Evolutionary conservation across 92 coral and sea anemone species (phyloP).

Genomic region (Montipora capitata): DNA sequence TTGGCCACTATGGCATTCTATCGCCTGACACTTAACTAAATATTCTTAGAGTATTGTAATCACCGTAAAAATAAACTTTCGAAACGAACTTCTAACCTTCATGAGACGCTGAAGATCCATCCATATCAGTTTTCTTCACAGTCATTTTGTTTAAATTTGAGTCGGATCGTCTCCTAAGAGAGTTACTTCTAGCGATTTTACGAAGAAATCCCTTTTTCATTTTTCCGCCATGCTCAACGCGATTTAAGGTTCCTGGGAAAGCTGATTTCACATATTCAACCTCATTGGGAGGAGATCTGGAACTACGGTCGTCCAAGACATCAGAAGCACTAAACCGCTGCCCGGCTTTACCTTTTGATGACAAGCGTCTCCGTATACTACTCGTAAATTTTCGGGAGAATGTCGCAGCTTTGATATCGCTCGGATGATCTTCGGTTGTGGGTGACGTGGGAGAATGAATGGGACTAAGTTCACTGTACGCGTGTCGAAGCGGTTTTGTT

Average conservation of each 20-base stretch:
- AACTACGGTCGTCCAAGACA: slow-evolving; percentile 75
- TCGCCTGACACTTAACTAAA: too few species aligned
- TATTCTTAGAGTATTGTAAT: too few species aligned
- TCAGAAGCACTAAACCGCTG: slow-evolving; percentile 91
- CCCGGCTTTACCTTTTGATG: slow-evolving; percentile 63
- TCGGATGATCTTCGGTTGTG: slow-evolving; percentile 5
- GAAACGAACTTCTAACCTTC: slow-evolving; percentile 67
- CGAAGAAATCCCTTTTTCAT: slow-evolving; percentile 79
- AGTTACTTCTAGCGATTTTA: slow-evolving; percentile 74
- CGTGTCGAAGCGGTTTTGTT: slow-evolving; percentile 7
- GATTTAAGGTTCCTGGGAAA: slow-evolving; percentile 39
- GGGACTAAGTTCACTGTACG: slow-evolving; percentile 31
- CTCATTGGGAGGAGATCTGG: slow-evolving; percentile 55
- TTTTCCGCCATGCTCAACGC: slow-evolving; percentile 74
- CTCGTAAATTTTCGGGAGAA: slow-evolving; percentile 75
- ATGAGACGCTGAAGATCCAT: slow-evolving; percentile 51
- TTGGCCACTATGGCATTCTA: too few species aligned
- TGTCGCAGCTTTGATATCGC: slow-evolving; percentile 13
- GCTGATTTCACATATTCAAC: slow-evolving; percentile 30
- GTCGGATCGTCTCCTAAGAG: slow-evolving; percentile 86
- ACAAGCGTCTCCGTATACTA: slow-evolving; percentile 83
- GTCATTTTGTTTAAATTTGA: slow-evolving; percentile 70
- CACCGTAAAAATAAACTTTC: too few species aligned
- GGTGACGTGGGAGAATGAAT: slow-evolving; percentile 49
- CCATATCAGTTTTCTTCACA: slow-evolving; percentile 47